Conservation (phyloP, 2,113 vertebrate species). For the Alectura lathami region DNA sequence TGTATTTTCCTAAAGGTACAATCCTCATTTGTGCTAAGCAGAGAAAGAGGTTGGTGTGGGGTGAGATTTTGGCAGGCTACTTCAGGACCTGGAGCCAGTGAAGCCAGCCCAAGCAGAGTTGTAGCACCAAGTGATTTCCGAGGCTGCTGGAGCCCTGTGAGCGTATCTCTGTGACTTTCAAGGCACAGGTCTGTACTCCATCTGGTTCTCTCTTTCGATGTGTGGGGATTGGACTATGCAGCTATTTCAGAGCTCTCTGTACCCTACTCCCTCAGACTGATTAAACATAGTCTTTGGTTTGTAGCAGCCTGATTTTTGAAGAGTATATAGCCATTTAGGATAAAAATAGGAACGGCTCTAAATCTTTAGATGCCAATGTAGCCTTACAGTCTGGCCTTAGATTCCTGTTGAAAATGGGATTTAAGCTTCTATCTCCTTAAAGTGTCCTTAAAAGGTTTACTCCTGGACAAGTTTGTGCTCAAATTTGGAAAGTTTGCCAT, state of each 20-base stretch:
- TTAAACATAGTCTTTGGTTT: not conserved
- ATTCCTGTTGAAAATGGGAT: not conserved
- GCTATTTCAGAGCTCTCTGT: not conserved
- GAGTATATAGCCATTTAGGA: not conserved
- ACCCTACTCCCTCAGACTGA: not conserved
- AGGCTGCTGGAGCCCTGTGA: not conserved
- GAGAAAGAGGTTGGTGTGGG: not conserved
- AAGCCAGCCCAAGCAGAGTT: not conserved
- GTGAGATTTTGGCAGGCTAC: not conserved
- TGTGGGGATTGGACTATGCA: not conserved
- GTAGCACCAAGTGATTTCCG: not conserved
- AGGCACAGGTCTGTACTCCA: not conserved
- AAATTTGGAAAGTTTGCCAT: not conserved
- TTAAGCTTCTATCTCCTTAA: not conserved
- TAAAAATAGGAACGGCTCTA: not conserved
- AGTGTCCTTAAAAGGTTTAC: slow-evolving; percentile 38
- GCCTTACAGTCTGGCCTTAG: not conserved
- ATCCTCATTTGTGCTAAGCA: not conserved
- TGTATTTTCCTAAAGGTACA: not conserved
- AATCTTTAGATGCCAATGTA: not conserved
- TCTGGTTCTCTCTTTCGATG: not conserved
- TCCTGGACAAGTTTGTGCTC: not conserved
- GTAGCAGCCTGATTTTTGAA: not conserved
- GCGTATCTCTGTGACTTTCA: fast-evolving
- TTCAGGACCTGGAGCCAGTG: not conserved